Evolutionary conservation across 2,113 vertebrate genomes (phyloP).

Genomic region (Passer domesticus): DNA sequence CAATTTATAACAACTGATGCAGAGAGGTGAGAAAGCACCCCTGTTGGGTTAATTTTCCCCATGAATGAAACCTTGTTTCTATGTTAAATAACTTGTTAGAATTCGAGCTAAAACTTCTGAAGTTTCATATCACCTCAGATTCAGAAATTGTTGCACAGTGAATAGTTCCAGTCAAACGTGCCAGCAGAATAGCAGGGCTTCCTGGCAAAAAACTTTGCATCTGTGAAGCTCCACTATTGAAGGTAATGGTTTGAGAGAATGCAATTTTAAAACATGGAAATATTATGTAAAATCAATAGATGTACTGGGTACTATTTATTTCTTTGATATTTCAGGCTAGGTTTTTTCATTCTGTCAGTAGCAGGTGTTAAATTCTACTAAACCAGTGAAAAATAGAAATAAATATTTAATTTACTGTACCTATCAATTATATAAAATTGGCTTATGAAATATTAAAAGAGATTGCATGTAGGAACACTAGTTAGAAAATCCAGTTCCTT

Average conservation of each 20-base stretch:
- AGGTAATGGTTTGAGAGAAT: slow-evolving; percentile 53
- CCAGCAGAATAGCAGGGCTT: slow-evolving; percentile 21
- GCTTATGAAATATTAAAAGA: slow-evolving; percentile 60
- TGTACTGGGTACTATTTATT: slow-evolving; percentile 16
- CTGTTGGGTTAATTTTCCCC: slow-evolving; percentile 45
- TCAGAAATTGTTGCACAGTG: slow-evolving; percentile 33
- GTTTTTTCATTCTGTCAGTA: not conserved
- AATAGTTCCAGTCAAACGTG: slow-evolving; percentile 44
- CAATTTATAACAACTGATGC: slow-evolving; percentile 51
- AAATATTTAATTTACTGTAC: slow-evolving; percentile 60
- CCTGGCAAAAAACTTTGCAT: slow-evolving; percentile 11
- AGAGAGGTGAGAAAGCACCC: slow-evolving; percentile 31
- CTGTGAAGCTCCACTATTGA: not conserved
- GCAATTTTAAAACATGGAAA: slow-evolving; percentile 54
- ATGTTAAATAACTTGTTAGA: slow-evolving; percentile 59
- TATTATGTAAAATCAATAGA: slow-evolving; percentile 55
- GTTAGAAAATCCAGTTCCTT: not conserved
- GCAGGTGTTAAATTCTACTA: slow-evolving; percentile 50
- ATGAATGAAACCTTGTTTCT: slow-evolving; percentile 59
- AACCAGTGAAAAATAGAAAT: slow-evolving; percentile 44
- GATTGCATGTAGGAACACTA: not conserved
- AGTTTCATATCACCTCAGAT: not conserved
- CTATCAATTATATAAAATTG: slow-evolving; percentile 57
- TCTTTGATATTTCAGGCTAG: slow-evolving; percentile 1
- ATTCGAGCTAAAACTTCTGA: slow-evolving; percentile 23